Percentiles rank a stretch among this genome's conserved stretches.
phyloP scores from a whole-genome alignment of 2,888 invertebrate genomes.

The Bibio marci region DNA sequence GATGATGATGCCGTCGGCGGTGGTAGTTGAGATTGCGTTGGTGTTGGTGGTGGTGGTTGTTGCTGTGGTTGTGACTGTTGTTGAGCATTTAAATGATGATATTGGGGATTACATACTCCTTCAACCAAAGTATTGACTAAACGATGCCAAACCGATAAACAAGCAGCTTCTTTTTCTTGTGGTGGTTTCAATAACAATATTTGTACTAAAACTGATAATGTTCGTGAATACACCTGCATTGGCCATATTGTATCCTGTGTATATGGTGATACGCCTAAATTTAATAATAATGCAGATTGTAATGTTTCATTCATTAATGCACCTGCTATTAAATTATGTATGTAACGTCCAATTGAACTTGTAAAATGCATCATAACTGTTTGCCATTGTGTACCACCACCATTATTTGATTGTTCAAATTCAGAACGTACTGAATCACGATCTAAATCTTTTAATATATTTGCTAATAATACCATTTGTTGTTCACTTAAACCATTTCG shows the following conservation, averaged over 20 bases:
- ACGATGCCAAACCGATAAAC: conserved; percentile 83
- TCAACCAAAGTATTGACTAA: conserved; percentile 77
- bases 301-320: conserved; percentile 46
- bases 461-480: conserved; percentile 75
- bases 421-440: conserved; percentile 74
- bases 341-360: conserved; percentile 27
- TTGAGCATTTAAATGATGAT: no score
- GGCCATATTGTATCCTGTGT: conserved; percentile 56
- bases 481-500: conserved; percentile 59
- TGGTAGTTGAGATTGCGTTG: conserved; percentile 15
- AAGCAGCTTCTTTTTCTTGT: conserved; percentile 75
- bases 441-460: conserved; percentile 79
- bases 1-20: no score
- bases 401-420: conserved; percentile 30
- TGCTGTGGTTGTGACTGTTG: conserved; percentile 14
- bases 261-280: conserved; percentile 59
- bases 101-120: conserved; percentile 38
- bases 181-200: conserved; percentile 64
- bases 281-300: conserved; percentile 52
- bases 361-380: conserved; percentile 27
- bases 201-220: conserved; percentile 66
- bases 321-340: conserved; percentile 54
- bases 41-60: conserved; percentile 4
- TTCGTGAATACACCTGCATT: conserved; percentile 60
- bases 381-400: conserved; percentile 22